Evolutionary conservation across 2,797 vertebrate species (phyloP), one percentile per base, ranked within the genome.

Genomic region (Mionectes olivaceus): DNA sequence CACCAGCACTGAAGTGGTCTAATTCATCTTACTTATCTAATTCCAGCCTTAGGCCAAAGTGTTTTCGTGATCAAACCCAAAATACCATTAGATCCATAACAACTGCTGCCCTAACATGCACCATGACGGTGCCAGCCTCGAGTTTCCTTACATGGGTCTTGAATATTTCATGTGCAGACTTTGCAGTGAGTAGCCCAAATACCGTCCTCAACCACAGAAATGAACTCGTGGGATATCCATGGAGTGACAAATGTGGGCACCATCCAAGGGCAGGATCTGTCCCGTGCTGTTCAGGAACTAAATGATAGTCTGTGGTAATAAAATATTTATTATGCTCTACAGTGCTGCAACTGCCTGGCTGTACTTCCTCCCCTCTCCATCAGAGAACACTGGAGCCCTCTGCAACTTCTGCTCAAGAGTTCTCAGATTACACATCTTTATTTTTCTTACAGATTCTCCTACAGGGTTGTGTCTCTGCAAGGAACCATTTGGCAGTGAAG

Each of bases 351-450:
- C 4, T 74, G 69, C 56, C 50, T 19, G 57, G 78, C 64, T 82
- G 83, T 32, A 44, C 83, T 71, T 88, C 78, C 84, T 61, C 59
- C 71, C 85, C 55, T 69, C 35, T 61, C 82, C 90, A 86, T 93
- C 83, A 82, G 82, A 75, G 90, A 39, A 73, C 69, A 86, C 90
- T 60, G 84, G 73, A 96, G 68, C 63, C 86, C 74, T 89, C 83
- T 94, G 71, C 74, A 93, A 92, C 84, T 85, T 63, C 81, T 60
- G n/a, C 70, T 69, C 35, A 1, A 49, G 44, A 68, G 85, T 77
- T 85, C 94, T 94, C 95, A 71, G 32, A 52, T 87, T 92, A 94
- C 47, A 75, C 19, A 87, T 43, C 64, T 84, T 76, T 47, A 55
- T 82, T 90, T 93, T 84, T 47, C 83, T 84, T 89, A 50, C 77